Evolutionary conservation across 2,113 vertebrate genomes (phyloP), one percentile per base, ranked within the genome.

Genomic region (Rhombomys opimus): DNA sequence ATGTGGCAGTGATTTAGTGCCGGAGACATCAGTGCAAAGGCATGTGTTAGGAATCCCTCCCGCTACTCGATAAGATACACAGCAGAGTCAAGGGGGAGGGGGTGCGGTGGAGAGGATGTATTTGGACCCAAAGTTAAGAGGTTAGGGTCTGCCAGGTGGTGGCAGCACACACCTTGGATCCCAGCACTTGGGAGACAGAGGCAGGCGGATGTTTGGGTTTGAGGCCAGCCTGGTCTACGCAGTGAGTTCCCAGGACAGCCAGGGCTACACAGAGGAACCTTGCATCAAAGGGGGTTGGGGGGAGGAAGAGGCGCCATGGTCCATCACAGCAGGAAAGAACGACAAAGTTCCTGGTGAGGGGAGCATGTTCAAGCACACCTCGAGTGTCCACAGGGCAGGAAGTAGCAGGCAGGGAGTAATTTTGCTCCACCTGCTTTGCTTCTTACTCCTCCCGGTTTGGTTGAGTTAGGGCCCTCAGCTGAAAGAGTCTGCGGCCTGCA

Each of bases 1-100:
- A 9, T 17, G 0, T 8, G 17, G 57, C 63, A 54, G 61, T 4
- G 2, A 72, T 54, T 61, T 35, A 38, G 65, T 14, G 13, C 0
- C 38, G 75, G 63, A 77, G 75, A 38, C 81, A 38, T 30, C 87
- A 18, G 41, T 17, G 72, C 0, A 67, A 61, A 61, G 11, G 30
- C 57, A 8, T 2, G 65, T 35, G 50, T 38, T 54, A 32, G 67
- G 67, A 32, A n/a, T n/a, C 46, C 67, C 72, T 54, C 85, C 46
- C n/a, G 67, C 13, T 70, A 30, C 30, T 68, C 3, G 7, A 54
- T 88, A 25, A 72, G 50, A 57, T 8, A 30, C 50, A n/a, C 0
- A 38, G 50, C 32, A 67, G 86, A 88, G 18, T 13, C 50, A 25
- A 38, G 10, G 35, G 23, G 11, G 35, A 18, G 78, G 17, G 0